Conservation (phyloP, 1,140 invertebrate species). For the Cydia pomonella region DNA sequence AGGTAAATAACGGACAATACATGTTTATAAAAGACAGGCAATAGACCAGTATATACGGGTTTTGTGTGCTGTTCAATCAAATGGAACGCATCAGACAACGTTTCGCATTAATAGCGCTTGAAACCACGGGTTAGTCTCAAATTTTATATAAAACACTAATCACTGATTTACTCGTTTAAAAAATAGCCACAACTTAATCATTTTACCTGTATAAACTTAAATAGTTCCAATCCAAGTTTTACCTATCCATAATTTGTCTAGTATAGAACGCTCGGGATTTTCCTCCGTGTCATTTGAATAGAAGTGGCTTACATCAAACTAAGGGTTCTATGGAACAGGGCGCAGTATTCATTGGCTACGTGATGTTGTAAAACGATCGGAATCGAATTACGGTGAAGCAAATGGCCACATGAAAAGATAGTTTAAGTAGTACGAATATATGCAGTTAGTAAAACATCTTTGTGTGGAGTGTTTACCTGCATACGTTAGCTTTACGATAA, state of each 20-base stretch:
- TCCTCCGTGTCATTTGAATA: constrained; percentile 52
- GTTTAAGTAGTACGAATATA: not conserved
- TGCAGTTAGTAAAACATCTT: constrained; percentile 15
- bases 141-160: no score
- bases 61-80: no score
- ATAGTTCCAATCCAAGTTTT: not conserved
- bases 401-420: not conserved
- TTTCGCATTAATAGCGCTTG: no score
- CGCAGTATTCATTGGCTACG: constrained; percentile 71
- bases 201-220: not conserved
- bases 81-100: no score
- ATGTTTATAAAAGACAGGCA: no score
- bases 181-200: no score
- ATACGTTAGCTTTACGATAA: no score
- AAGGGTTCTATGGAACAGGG: constrained; percentile 57
- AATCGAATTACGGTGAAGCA: constrained; percentile 40
- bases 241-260: constrained; percentile 21
- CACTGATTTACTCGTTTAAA: no score
- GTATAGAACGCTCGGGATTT: constrained; percentile 41
- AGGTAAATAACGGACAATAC: no score
- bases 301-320: constrained; percentile 65
- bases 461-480: no score
- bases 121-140: no score
- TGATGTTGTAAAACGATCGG: constrained; percentile 61
- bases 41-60: no score